Conservation (phyloP, 1,140 invertebrate genomes). For the Drosophila takahashii region DNA sequence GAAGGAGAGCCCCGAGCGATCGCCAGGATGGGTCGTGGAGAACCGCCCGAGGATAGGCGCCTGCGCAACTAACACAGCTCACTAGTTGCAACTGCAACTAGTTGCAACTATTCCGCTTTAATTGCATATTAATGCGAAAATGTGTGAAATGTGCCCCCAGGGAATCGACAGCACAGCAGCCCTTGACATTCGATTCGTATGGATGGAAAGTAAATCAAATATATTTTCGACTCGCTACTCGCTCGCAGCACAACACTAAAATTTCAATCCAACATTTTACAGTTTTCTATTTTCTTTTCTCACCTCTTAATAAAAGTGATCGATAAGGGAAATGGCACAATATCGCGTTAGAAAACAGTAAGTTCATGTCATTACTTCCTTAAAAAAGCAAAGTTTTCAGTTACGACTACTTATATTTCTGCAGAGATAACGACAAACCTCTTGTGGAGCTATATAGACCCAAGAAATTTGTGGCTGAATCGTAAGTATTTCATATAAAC, state of each 20-base stretch:
- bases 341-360: background rate
- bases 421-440: background rate
- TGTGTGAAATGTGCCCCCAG: slow-evolving; percentile 38
- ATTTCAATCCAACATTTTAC: background rate
- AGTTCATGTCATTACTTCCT: background rate
- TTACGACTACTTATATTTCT: too few species aligned
- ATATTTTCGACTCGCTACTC: background rate
- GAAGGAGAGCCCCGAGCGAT: slow-evolving; percentile 34
- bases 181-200: slow-evolving; percentile 17
- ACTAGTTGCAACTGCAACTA: slow-evolving; percentile 45
- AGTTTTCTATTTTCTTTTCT: background rate
- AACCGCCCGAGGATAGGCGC: slow-evolving; percentile 69
- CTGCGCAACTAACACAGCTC: slow-evolving; percentile 53
- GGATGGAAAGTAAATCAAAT: background rate
- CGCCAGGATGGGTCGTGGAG: slow-evolving; percentile 34
- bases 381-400: background rate
- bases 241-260: background rate
- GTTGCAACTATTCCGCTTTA: slow-evolving; percentile 66
- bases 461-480: slow-evolving; percentile 27
- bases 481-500: slow-evolving; percentile 28
- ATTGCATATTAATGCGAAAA: slow-evolving; percentile 54
- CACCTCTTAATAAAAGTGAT: too few species aligned
- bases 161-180: slow-evolving; percentile 12
- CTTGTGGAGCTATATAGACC: slow-evolving; percentile 14
- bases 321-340: background rate